Evolutionary conservation across 2,113 vertebrate genomes (phyloP).

Genomic region (Porphyrio hochstetteri): DNA sequence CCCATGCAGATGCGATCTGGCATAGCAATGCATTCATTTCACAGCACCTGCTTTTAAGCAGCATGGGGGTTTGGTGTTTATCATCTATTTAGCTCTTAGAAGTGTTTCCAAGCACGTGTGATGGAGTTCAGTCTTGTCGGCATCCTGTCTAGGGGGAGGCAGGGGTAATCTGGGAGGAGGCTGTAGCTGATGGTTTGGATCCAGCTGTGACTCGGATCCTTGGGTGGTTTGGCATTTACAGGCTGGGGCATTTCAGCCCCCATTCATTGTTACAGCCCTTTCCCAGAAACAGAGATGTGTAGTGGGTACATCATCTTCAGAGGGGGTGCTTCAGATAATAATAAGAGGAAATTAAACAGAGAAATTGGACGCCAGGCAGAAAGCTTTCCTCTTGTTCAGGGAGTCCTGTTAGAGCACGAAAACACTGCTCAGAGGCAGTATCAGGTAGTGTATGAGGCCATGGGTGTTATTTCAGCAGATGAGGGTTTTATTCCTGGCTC

Average conservation of each 20-base stretch:
- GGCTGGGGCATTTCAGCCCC: neutral
- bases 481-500: neutral
- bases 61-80: neutral
- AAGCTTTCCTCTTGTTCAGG: neutral
- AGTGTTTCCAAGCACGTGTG: neutral
- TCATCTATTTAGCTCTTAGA: neutral
- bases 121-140: neutral
- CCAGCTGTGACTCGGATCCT: neutral
- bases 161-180: neutral
- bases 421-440: neutral
- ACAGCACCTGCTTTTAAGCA: neutral
- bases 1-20: neutral
- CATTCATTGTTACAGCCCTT: neutral
- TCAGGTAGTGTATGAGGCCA: neutral
- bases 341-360: neutral
- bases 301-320: neutral
- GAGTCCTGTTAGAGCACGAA: neutral
- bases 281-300: neutral
- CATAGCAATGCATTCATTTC: accelerated
- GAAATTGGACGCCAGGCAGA: neutral
- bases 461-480: neutral
- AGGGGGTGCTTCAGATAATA: neutral
- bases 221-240: neutral
- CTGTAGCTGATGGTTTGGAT: neutral
- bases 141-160: neutral